Base-by-base conservation (phyloP, 2,797 vertebrate species). In the Cyprinella venusta region DNA sequence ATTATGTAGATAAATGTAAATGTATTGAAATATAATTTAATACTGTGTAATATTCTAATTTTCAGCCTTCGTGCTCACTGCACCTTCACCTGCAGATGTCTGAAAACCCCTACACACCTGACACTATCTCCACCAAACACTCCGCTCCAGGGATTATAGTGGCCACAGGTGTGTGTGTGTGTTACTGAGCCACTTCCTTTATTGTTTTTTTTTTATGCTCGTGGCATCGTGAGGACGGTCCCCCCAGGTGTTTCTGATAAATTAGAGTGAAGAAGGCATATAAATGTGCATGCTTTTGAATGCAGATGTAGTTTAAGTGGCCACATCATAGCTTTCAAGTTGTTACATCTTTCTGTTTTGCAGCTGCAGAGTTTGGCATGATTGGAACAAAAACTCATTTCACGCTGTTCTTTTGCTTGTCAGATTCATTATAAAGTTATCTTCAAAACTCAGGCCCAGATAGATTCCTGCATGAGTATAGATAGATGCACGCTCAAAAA, bases 101-200 rank as follows among this genome's bases (percentile, higher is more conserved):
- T 15, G 97, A 98, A 92, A 99, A 97, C 89, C 98, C 98, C 0
- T 99, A 98, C 82, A 97, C 96, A 38, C 97, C 98, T 13, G 97
- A 97, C 87, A 97, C 96, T 81, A 96, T 99, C 91, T 97, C 96
- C 77, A 99, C 97, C 94, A 98, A 98, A 86, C 95, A 95, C 56
- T 96, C 96, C 6, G 96, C 95, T 50, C 97, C 97, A 0, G 97
- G 98, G 81, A 95, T 99, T 84, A 96, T 99, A 68, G 95, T 99
- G 81, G 97, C 97, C 76, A 96, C 96, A 95, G 98, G 98, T 99
- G 94, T 26, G 81, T 68, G 24, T 80, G 81, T 68, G 24, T 80
- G n/a, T 61, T 38, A 50, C 74, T 63, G 64, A 70, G 75, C 40
- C 40, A 83, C 26, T 70, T 70, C 12, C 10, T 45, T 40, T 63